Evolutionary conservation across 2,888 invertebrate species (phyloP), one percentile per base, ranked within the genome.

Genomic region (Tetranychus truncatus): DNA sequence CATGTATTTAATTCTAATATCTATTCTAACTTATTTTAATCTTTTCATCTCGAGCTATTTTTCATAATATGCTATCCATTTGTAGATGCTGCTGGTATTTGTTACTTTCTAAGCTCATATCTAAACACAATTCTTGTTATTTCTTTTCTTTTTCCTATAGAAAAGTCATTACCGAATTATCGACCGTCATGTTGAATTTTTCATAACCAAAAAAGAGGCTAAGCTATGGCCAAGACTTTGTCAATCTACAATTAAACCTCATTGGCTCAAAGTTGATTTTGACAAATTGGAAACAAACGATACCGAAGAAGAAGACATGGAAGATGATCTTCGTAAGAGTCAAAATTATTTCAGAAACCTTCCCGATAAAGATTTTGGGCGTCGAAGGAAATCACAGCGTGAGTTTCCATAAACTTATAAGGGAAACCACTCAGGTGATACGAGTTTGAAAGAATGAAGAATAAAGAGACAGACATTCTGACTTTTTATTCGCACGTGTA

Each of bases 201-300:
- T 86, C 0, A 84, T 95, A 69, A 86, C 85, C 74, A 95, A 95
- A 82, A 82, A 84, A 67, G 84, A 86, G 45, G 83, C 84, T 1
- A 86, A 86, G 1, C 91, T 89, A 88, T 95, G 95, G 95, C 91
- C 92, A 0, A 85, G 94, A 73, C 84, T 95, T 21, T 90, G 89
- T 1, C 87, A 89, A 11, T 88, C 89, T 77, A 89, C 89, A 1
- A 88, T 89, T 80, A 95, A 94, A 82, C 91, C 92, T 0, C 89
- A 89, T 0, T 95, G 94, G 95, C 83, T 95, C 6, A 93, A 92
- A 87, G 88, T 94, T 79, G 94, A 95, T 84, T 94, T 94, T 84
- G 93, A 95, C 67, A 88, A 87, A 76, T 86, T 86, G 18, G 87
- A 88, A 15, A 34, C 45, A 66, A 45, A 75, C 18, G 73, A 67